A percentile compares a stretch with the other conserved stretches of the same genome.
Evolutionary conservation across 2,888 invertebrate species (phyloP).

Genomic region (Eubasilissa splendida): DNA sequence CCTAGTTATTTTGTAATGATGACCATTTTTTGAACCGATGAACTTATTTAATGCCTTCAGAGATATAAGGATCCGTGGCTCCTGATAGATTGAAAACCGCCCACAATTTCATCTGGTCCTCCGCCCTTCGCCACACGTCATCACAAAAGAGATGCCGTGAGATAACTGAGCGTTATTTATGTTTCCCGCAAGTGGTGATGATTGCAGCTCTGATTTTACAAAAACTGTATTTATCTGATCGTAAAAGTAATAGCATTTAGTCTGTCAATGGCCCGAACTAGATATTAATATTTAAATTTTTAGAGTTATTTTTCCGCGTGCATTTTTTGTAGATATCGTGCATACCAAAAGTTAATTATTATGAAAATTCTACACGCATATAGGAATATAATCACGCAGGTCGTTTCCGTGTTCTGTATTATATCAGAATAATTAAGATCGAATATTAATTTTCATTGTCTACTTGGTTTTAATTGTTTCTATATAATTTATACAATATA

Average conservation of each 20-base stretch:
- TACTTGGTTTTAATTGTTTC: too few species aligned
- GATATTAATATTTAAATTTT: not conserved
- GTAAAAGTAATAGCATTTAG: constrained; percentile 48
- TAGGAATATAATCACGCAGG: too few species aligned
- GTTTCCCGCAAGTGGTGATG: constrained; percentile 51
- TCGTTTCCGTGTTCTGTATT: too few species aligned
- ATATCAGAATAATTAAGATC: too few species aligned
- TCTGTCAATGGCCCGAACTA: constrained; percentile 1
- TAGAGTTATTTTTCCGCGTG: not conserved
- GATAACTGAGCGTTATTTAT: constrained; percentile 54
- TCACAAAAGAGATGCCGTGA: constrained; percentile 2
- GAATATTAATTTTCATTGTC: too few species aligned
- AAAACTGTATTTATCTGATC: constrained; percentile 55
- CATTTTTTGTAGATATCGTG: too few species aligned
- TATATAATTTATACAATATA: too few species aligned
- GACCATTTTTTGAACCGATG: not conserved
- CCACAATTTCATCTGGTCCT: not conserved
- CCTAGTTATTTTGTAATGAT: too few species aligned
- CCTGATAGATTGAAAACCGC: not conserved
- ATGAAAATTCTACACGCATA: too few species aligned
- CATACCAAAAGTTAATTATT: too few species aligned
- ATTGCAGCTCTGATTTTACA: constrained; percentile 54
- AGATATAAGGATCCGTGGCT: constrained; percentile 3
- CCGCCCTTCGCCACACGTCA: not conserved
- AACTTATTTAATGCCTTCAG: not conserved